Percentiles rank a stretch among this genome's conserved stretches.
Evolutionary conservation across 2,888 invertebrate genomes (phyloP).

Genomic region (Drosophila neonasuta): DNA sequence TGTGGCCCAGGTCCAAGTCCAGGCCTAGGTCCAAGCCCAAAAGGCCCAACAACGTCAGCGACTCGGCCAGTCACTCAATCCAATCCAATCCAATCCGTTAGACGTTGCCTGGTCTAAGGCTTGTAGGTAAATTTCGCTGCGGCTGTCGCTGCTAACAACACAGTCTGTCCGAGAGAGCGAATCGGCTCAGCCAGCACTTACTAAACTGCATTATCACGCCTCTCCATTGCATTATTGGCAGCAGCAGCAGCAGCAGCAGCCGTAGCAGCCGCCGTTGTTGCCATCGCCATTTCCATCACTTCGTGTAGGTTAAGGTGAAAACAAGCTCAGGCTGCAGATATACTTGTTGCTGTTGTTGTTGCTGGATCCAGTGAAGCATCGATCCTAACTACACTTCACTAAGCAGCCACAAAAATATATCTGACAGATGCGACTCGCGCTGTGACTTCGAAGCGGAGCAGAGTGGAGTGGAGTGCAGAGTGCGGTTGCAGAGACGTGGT

Average conservation of each 20-base stretch:
- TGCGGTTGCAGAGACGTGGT: conserved; percentile 44
- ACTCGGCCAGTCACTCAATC: conserved; percentile 69
- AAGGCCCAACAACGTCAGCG: conserved; percentile 48
- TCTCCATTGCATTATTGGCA: conserved; percentile 77
- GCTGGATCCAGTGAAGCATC: conserved; percentile 57
- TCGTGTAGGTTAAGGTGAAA: conserved; percentile 72
- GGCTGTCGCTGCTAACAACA: conserved; percentile 39
- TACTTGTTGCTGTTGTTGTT: not conserved
- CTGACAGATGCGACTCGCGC: conserved; percentile 75
- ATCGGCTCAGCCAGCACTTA: conserved; percentile 62
- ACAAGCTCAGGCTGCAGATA: conserved; percentile 50
- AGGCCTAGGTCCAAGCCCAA: conserved; percentile 24
- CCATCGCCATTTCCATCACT: conserved; percentile 59
- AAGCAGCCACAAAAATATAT: conserved; percentile 75
- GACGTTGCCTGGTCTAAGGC: conserved; percentile 39
- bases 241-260: conserved; percentile 31
- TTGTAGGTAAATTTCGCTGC: conserved; percentile 56
- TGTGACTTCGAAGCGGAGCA: conserved; percentile 42
- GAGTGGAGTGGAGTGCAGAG: not conserved
- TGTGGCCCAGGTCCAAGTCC: conserved; percentile 34
- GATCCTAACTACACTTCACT: conserved; percentile 76
- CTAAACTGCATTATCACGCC: conserved; percentile 78
- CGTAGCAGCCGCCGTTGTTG: conserved; percentile 31
- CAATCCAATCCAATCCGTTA: conserved; percentile 62
- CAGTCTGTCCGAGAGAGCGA: conserved; percentile 32